These are phyloP conservation scores for Cryptoprocta ferox DNA, from an alignment of 2,797 vertebrate species.

Conservation along the genomic window DNA sequence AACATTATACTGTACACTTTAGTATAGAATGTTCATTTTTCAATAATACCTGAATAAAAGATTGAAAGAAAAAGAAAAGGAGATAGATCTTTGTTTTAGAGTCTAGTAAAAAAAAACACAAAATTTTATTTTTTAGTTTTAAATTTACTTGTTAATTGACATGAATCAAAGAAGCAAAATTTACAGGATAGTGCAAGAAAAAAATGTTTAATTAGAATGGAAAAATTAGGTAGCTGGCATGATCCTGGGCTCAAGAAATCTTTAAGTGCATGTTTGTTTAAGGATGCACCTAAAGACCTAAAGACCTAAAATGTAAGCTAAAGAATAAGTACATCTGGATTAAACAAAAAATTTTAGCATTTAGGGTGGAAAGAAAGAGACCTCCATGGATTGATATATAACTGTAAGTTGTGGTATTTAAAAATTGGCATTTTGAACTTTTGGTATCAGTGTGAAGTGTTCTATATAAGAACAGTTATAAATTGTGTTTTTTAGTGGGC, in stretches of 20 bases:
- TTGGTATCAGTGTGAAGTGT: background rate
- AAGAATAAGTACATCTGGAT: background rate
- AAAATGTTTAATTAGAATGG: background rate
- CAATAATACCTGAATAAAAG: background rate
- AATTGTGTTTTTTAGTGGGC: background rate
- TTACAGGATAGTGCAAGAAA: background rate
- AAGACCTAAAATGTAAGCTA: background rate
- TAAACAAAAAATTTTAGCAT: background rate
- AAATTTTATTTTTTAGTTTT: background rate
- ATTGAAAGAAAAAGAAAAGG: background rate
- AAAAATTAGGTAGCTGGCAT: background rate
- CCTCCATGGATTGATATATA: background rate
- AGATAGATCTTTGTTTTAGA: background rate
- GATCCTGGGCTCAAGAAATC: background rate
- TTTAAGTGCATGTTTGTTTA: background rate
- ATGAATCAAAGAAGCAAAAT: background rate
- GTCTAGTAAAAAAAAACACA: background rate
- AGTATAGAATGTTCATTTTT: background rate
- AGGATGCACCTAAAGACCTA: background rate
- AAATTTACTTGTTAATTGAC: background rate
- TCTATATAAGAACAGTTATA: background rate
- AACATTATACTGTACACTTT: background rate
- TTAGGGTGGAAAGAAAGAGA: background rate
- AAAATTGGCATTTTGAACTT: background rate
- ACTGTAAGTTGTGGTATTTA: background rate